Base-by-base conservation (phyloP, 1,140 invertebrate species). In the Onthophagus taurus region DNA sequence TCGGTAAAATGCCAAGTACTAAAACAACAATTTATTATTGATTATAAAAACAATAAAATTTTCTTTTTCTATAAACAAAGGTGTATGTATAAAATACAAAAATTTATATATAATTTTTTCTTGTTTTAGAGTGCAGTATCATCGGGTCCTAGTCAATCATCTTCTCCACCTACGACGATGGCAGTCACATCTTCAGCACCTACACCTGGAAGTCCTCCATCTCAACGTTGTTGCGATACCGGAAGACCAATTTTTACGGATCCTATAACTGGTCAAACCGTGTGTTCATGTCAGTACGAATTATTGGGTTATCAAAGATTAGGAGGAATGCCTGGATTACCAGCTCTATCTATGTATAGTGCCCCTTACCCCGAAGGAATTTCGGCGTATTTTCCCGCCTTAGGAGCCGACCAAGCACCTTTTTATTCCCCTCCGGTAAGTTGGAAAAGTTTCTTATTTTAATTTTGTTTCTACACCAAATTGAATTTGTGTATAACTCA, bases 241-340 rank as follows among this genome's bases (percentile, higher is more conserved):
- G 89, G 89, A 31, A 73, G 89, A 31, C 86, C 89, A 5, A 80
- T 94, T 54, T 88, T 90, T 67, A 90, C 89, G 48, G 89, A 95
- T 67, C 89, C 90, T 6, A 74, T 91, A 51, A 92, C 87, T 30
- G 89, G 89, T 13, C 89, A 93, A 67, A 89, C 84, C 6, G 81
- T 94, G 11, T 95, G 90, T 70, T 92, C 89, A 45, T 93, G 90
- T 69, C 89, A 94, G 67, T 85, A 83, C 68, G 82, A 81, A 63
- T 73, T 84, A 46, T 75, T 81, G 51, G 84, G 77, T 63, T 92
- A 85, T 69, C 87, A 82, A 68, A 76, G 83, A 47, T 68, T 89
- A 9, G 78, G 81, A 2, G 71, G 78, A 51, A 66, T 80, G 47
- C 69, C 72, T 13, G 65, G 65, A 2, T 48, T 68, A 4, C 56